These are phyloP conservation scores for Anthopleura xanthogrammica DNA, from an alignment of 92 coral and sea anemone genomes.

Conservation along the genomic window DNA sequence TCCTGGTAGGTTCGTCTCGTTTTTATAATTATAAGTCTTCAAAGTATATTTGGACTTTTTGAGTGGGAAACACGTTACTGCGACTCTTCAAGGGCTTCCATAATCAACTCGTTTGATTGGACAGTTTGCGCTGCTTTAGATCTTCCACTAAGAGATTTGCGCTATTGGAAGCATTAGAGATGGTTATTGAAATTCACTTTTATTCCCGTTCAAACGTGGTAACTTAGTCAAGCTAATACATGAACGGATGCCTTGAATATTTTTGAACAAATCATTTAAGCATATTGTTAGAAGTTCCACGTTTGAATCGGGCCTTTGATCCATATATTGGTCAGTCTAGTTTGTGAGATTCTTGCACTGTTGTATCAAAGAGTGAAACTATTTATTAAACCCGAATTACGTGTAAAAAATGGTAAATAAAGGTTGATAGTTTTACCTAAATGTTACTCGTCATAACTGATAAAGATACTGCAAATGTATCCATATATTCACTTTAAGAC, in stretches of 20 bases:
- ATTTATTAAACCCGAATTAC: conserved; percentile 5
- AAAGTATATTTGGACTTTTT: not conserved
- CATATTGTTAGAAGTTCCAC: not conserved
- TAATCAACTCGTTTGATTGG: not conserved
- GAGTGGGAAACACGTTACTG: not conserved
- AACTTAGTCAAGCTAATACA: not conserved
- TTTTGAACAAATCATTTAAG: no score
- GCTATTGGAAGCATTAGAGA: not conserved
- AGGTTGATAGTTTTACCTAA: conserved; percentile 5
- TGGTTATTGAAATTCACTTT: not conserved
- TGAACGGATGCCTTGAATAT: no score
- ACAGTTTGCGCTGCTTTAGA: not conserved
- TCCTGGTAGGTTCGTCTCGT: not conserved
- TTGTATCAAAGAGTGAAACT: not conserved
- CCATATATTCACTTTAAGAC: no score
- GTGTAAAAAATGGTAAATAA: not conserved
- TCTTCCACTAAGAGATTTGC: not conserved
- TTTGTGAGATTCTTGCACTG: conserved; percentile 3
- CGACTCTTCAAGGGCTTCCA: not conserved
- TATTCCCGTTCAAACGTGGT: not conserved
- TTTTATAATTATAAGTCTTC: not conserved
- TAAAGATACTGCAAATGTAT: not conserved
- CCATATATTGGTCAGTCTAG: not conserved
- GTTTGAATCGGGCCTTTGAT: not conserved
- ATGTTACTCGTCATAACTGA: not conserved